These are phyloP conservation scores for Triops cancriformis DNA, from an alignment of 1,140 invertebrate species.

Conservation along the genomic window DNA sequence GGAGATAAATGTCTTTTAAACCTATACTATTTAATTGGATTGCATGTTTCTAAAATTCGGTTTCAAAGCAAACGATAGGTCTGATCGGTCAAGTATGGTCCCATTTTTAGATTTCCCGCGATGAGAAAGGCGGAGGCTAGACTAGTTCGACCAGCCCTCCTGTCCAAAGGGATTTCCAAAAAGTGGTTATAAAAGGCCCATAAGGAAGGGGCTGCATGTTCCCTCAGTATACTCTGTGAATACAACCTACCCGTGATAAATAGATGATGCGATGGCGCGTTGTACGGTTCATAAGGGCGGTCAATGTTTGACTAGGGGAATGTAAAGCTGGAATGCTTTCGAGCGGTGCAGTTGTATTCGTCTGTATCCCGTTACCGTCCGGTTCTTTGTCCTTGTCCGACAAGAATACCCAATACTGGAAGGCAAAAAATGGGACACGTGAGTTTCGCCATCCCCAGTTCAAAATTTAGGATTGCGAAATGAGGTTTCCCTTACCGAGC, in stretches of 20 bases:
- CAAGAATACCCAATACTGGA: neutral
- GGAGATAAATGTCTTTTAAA: no score
- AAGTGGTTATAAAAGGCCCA: no score
- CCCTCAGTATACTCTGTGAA: neutral
- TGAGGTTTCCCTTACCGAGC: neutral
- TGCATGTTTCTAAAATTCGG: no score
- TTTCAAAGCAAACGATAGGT: no score
- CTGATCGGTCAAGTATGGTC: no score
- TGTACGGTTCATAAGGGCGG: neutral
- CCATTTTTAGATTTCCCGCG: no score
- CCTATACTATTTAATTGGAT: no score
- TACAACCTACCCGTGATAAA: constrained; percentile 16
- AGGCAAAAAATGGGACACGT: neutral
- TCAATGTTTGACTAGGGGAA: neutral
- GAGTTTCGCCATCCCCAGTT: neutral
- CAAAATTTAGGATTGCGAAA: no score
- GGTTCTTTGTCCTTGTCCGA: neutral
- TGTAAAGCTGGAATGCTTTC: neutral
- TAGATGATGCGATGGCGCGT: constrained; percentile 10
- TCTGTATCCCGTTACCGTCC: neutral
- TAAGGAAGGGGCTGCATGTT: no score
- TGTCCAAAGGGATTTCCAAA: no score
- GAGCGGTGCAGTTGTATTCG: neutral
- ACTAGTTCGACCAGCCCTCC: no score
- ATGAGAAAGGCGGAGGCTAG: no score